These are phyloP conservation scores for Leuciscus waleckii DNA, from an alignment of 2,797 vertebrate species.

Conservation along the genomic window DNA sequence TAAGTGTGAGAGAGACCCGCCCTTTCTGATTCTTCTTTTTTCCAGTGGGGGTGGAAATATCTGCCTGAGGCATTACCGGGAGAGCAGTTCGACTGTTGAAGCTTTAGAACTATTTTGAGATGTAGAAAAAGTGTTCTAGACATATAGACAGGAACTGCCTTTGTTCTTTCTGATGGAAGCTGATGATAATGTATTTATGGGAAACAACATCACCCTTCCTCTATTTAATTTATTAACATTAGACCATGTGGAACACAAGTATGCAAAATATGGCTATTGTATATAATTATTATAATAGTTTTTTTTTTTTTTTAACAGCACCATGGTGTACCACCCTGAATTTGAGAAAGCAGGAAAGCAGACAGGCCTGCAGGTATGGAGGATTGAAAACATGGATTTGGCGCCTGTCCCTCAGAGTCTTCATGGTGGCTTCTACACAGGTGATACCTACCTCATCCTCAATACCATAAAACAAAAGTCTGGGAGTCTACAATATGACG, in stretches of 20 bases:
- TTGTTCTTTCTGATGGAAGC: background rate
- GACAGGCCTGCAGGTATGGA: slow-evolving; percentile 90
- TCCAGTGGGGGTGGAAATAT: background rate
- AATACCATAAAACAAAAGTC: slow-evolving; percentile 78
- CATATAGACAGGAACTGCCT: background rate
- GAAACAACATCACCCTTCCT: background rate
- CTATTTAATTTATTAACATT: background rate
- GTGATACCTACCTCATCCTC: slow-evolving; percentile 89
- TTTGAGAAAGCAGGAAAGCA: slow-evolving; percentile 84
- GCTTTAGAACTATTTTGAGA: background rate
- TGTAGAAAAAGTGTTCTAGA: background rate
- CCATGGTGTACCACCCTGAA: slow-evolving; percentile 82
- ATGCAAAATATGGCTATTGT: slow-evolving; percentile 10
- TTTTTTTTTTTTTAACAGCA: slow-evolving; percentile 55
- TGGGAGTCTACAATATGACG: slow-evolving; percentile 80
- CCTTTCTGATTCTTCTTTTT: background rate
- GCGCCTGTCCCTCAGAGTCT: slow-evolving; percentile 83
- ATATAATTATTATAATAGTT: background rate
- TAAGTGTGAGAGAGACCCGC: background rate
- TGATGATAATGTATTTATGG: background rate
- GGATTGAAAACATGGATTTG: slow-evolving; percentile 87
- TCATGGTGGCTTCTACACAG: slow-evolving; percentile 86
- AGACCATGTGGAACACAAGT: slow-evolving; percentile 12
- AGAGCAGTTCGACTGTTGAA: background rate
- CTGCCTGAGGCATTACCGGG: background rate